Conservation (phyloP, 2,113 vertebrate species). For the Cathartes aura region DNA sequence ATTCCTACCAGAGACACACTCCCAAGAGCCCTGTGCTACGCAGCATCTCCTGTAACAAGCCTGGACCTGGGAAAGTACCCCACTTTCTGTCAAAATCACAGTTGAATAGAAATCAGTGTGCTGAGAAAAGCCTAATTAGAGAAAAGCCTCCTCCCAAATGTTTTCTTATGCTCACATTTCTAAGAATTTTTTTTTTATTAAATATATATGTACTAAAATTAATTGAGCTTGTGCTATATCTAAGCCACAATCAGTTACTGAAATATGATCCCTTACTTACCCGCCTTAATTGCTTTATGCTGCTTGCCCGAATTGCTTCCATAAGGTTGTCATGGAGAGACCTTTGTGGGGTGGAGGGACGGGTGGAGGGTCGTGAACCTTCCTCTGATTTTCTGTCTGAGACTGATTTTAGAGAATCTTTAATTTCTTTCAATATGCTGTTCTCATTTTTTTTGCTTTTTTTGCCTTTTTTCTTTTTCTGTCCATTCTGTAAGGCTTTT, state of each 20-base stretch:
- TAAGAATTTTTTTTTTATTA: background rate
- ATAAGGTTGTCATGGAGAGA: conserved; percentile 92
- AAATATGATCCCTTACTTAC: conserved; percentile 73
- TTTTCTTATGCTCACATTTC: background rate
- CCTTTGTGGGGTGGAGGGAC: conserved; percentile 91
- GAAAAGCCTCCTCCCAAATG: background rate
- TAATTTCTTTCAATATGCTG: conserved; percentile 89
- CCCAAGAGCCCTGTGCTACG: background rate
- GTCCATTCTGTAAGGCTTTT: conserved; percentile 77
- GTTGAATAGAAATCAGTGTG: background rate
- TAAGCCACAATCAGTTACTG: background rate
- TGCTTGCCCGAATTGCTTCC: conserved; percentile 91
- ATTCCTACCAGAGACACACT: background rate
- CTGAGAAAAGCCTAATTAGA: background rate
- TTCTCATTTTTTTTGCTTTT: conserved; percentile 85
- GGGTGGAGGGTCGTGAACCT: conserved; percentile 76
- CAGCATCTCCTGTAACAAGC: background rate
- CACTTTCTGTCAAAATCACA: background rate
- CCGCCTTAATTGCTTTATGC: conserved; percentile 79
- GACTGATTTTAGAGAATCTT: conserved; percentile 89
- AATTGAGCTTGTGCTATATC: background rate
- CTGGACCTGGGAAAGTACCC: background rate
- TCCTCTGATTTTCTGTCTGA: conserved; percentile 85
- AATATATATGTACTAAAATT: background rate
- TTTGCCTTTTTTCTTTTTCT: conserved; percentile 84